Base-by-base conservation (phyloP, 2,888 invertebrate species). In the Philereme transversata region DNA sequence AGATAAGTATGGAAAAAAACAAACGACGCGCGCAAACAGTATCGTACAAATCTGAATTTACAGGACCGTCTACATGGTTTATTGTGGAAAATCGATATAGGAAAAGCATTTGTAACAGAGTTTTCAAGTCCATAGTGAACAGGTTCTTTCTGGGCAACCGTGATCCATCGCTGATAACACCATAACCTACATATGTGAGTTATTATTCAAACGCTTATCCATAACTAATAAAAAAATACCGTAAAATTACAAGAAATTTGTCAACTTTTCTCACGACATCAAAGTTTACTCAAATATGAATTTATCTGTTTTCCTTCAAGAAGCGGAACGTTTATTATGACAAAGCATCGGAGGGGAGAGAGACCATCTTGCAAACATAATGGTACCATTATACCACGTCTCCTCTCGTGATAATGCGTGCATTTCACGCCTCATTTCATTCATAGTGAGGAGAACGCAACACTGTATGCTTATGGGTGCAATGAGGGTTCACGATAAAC, bases 301-400 rank as follows among this genome's bases (percentile, higher is more conserved):
- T 43, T 47, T 56, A 59, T 62, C 62, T 64, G 45, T 56, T 62
- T 71, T 60, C 43, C 51, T 46, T 54, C 53, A 61, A 54, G 61
- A 64, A 68, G 48, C 53, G 61, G 56, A 64, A 55, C 70, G 65
- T 72, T 72, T 70, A 71, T 74, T 71, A 73, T 74, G 74, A 74
- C 66, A 71, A 72, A 67, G 60, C 60, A 58, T 55, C 58, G 65
- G 69, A 70, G 74, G 70, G 72, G 71, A 58, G 70, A 60, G 71
- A 58, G 70, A 60, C 65, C 75, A 74, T 79, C 77, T 76, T 74
- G 74, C 74, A 75, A 78, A 79, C 78, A 79, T 83, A 78, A 80
- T 79, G 67, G 77, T 73, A 65, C 69, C 68, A 73, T 81, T 76
- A 81, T 74, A 64, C 63, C 68, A 57, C 74, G 60, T 52, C 58